Conservation (phyloP, 1,140 invertebrate species). For the Pseudomyrmex gracilis region DNA sequence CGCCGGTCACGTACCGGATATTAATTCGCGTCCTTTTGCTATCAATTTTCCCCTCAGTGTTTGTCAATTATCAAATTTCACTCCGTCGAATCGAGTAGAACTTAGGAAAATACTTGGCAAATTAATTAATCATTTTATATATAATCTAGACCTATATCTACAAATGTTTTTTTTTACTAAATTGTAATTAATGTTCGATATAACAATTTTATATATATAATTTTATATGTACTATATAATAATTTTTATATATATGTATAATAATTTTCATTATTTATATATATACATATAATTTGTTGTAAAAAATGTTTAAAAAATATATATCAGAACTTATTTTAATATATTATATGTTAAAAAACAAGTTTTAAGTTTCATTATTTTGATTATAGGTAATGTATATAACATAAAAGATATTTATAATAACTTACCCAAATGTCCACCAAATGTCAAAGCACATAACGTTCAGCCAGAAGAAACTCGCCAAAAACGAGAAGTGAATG, state of each 20-base stretch:
- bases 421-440: constrained; percentile 92
- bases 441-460: constrained; percentile 96
- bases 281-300: background rate
- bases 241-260: background rate
- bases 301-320: too few species aligned
- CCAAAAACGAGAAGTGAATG: constrained; percentile 94
- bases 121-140: constrained; percentile 49
- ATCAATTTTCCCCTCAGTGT: constrained; percentile 65
- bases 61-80: constrained; percentile 71
- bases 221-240: background rate
- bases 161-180: background rate
- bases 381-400: background rate
- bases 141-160: constrained; percentile 13
- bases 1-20: constrained; percentile 72
- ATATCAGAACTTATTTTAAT: too few species aligned
- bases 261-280: background rate
- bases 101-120: constrained; percentile 49
- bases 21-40: constrained; percentile 69
- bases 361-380: background rate
- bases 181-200: constrained; percentile 24
- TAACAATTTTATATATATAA: constrained; percentile 4
- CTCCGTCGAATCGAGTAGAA: constrained; percentile 30
- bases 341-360: background rate
- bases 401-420: constrained; percentile 9
- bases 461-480: constrained; percentile 96